Base-by-base conservation (phyloP, 2,113 vertebrate genomes). In the Tupaia chinensis region DNA sequence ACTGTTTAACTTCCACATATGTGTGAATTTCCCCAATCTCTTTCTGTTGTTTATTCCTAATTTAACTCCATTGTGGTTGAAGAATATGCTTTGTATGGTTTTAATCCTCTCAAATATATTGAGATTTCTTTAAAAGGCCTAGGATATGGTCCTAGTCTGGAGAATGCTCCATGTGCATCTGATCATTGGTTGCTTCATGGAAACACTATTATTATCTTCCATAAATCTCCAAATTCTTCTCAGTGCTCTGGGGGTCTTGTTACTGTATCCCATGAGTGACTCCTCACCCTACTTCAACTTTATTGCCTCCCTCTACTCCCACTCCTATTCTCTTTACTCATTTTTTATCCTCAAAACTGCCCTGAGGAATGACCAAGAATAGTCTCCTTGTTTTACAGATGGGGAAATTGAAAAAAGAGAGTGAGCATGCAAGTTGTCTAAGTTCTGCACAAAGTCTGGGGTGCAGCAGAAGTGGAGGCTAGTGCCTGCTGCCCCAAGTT, bases 1-100 rank as follows among this genome's bases (percentile, higher is more conserved):
- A 29, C 12, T 73, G 58, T 54, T 91, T 69, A 27, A 96, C 94
- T 92, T 91, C 79, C 79, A 96, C 65, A 63, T 87, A 90, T 94
- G 88, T 94, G 81, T 88, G 34, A 74, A 83, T 86, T 89, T 61
- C 74, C 32, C 70, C 79, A 78, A 91, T 83, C 86, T 83, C 61
- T 58, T 94, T 85, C 58, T 88, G 32, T 76, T 96, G 54, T 56
- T 88, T 58, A 79, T 68, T 95, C 87, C 70, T 58, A 70, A 89
- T 83, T 94, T 74, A 92, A 96, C 69, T 89, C 89, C 32, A 73
- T 7, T 88, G 17, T 93, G n/a, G 60, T 19, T 80, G 7, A 44
- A 96, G 32, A 93, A 92, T 8, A 91, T 73, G 72, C 58, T 88
- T 84, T 44, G 61, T 66, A 87, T 79, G n/a, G 91, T 79, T 92